Conservation (phyloP, 1,140 invertebrate genomes). For the Papilio helenus region DNA sequence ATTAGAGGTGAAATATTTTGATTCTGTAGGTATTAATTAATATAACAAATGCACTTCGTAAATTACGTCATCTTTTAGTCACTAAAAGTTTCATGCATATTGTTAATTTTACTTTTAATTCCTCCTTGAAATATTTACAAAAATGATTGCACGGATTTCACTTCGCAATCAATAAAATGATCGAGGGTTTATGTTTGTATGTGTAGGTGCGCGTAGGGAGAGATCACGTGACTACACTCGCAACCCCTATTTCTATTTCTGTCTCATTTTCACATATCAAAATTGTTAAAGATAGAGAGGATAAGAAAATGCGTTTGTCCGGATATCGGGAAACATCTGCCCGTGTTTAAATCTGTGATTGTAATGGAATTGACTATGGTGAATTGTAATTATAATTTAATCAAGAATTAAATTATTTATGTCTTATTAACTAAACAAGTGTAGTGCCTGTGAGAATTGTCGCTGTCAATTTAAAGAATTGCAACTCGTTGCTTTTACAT, state of each 20-base stretch:
- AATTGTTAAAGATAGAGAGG: constrained; percentile 40
- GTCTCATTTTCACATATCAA: constrained; percentile 52
- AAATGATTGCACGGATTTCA: constrained; percentile 65
- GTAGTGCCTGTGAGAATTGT: constrained; percentile 11
- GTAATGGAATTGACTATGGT: constrained; percentile 56
- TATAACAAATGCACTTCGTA: background rate
- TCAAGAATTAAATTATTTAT: constrained; percentile 22
- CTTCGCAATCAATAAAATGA: constrained; percentile 73
- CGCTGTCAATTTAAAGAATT: background rate
- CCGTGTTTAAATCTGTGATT: constrained; percentile 65
- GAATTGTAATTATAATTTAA: constrained; percentile 44
- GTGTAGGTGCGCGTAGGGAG: constrained; percentile 52
- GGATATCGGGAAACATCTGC: constrained; percentile 74
- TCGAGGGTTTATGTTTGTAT: constrained; percentile 57
- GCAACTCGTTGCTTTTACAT: constrained; percentile 28
- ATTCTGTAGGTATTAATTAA: background rate
- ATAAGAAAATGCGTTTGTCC: constrained; percentile 51
- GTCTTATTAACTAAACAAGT: background rate
- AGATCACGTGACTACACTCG: constrained; percentile 71
- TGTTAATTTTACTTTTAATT: background rate
- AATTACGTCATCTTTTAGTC: background rate
- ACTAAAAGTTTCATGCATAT: background rate
- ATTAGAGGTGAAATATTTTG: too few species aligned
- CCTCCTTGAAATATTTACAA: background rate
- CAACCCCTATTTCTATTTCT: constrained; percentile 68